Conservation (phyloP, 1,140 invertebrate genomes). For the Gyrodactylus salaris region DNA sequence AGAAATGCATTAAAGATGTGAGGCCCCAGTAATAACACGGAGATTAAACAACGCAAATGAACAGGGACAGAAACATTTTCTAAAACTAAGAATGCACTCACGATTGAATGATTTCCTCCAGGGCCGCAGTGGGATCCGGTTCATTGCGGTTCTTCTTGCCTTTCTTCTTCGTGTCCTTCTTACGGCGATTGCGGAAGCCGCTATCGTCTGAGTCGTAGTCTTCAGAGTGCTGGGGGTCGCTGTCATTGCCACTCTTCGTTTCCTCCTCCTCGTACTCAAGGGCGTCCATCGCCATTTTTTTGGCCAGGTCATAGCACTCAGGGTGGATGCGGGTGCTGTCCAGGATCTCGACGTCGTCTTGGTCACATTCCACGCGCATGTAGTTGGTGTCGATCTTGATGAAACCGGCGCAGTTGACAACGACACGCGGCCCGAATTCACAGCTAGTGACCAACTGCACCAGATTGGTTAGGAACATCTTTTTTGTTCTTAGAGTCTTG, state of each 20-base stretch:
- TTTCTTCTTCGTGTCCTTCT: not conserved
- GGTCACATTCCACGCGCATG: constrained; percentile 19
- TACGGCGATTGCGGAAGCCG: not conserved
- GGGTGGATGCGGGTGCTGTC: constrained; percentile 91
- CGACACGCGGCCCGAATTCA: constrained; percentile 87
- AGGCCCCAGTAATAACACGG: no score
- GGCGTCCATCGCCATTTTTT: constrained; percentile 97
- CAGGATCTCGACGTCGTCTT: constrained; percentile 68
- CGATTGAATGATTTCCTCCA: constrained; percentile 59
- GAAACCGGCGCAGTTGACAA: constrained; percentile 93
- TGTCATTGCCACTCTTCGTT: constrained; percentile 10
- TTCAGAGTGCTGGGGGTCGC: not conserved
- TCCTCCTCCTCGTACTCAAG: constrained; percentile 65
- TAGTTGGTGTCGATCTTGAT: constrained; percentile 64
- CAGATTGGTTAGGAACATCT: constrained; percentile 9
- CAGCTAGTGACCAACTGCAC: constrained; percentile 20
- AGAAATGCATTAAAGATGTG: no score
- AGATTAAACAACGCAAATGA: no score
- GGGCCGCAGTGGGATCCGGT: constrained; percentile 60
- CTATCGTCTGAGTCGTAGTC: not conserved
- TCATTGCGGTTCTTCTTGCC: constrained; percentile 18
- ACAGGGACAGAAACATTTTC: no score
- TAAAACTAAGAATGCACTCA: no score
- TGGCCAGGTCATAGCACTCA: constrained; percentile 92
- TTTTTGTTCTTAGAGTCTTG: constrained; percentile 9